Base-by-base conservation (phyloP, 2,797 vertebrate species). In the Agapornis canus region DNA sequence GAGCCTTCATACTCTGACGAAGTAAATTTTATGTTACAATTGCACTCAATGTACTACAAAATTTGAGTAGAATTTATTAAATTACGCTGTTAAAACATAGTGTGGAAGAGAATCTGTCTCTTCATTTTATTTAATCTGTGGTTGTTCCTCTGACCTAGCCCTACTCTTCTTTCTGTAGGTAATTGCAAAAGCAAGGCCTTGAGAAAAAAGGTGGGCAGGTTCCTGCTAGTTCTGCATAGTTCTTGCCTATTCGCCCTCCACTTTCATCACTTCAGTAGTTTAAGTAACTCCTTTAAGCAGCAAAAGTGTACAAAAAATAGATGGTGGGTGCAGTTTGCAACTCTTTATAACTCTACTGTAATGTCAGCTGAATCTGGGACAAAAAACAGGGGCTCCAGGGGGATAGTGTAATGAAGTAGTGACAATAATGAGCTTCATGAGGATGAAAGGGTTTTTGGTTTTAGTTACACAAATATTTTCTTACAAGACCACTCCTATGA, bases 181-280 rank as follows among this genome's bases (percentile, higher is more conserved):
- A 71, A 64, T 60, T 82, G 76, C 75, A 73, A 6, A 6, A 68
- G 56, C 35, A 45, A 92, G 71, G 40, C 3, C 7, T 5, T 49
- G 54, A 92, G 70, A 73, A 78, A 76, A 59, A 83, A 63, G n/a
- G 31, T 48, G 76, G 78, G 89, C 89, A 95, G 72, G 60, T 89
- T 56, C 10, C 6, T 82, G 71, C 75, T 85, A 37, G 60, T 68
- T 60, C 51, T 63, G 56, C 37, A 12, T 76, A 82, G 60, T 31
- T 79, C 37, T 56, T 84, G 40, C 22, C 39, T 81, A 11, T 25
- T 63, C 64, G 60, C 10, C 60, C 29, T 57, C 71, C 0, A 11
- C 42, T 91, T 84, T 65, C 32, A 40, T 54, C 40, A 8, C 70
- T 70, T 51, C 17, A 22, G 65, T 18, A 63, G 43, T 11, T 54